phyloP scores from a whole-genome alignment of 2,888 invertebrate genomes.

The Ischnura elegans region DNA sequence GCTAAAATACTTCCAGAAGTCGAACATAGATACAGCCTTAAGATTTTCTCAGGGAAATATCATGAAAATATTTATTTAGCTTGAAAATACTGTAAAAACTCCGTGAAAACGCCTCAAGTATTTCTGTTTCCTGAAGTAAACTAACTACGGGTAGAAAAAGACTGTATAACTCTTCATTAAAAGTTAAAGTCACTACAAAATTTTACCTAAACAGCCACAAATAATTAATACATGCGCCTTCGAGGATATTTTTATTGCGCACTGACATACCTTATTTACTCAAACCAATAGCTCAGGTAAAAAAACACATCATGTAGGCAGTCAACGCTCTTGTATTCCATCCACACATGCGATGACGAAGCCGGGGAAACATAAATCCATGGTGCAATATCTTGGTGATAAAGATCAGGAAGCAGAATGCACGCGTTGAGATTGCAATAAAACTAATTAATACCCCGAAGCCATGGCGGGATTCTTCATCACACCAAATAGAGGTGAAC shows the following conservation, averaged over 20 bases:
- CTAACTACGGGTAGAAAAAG: too few species aligned
- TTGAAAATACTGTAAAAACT: too few species aligned
- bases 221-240: background rate
- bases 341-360: background rate
- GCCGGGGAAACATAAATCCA: background rate
- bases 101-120: too few species aligned
- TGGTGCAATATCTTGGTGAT: background rate
- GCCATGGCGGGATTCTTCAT: background rate
- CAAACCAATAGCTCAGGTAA: background rate
- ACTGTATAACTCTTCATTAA: too few species aligned
- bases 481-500: background rate
- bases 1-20: too few species aligned
- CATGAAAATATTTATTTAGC: too few species aligned
- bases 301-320: background rate
- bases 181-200: too few species aligned
- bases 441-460: background rate
- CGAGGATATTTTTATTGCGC: background rate
- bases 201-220: too few species aligned
- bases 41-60: too few species aligned
- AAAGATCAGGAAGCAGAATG: background rate
- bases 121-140: too few species aligned
- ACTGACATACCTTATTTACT: background rate
- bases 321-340: background rate
- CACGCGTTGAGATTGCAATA: background rate
- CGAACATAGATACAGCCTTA: too few species aligned